Evolutionary conservation across 2,888 invertebrate species (phyloP).

Genomic region (Tenthredo notha): DNA sequence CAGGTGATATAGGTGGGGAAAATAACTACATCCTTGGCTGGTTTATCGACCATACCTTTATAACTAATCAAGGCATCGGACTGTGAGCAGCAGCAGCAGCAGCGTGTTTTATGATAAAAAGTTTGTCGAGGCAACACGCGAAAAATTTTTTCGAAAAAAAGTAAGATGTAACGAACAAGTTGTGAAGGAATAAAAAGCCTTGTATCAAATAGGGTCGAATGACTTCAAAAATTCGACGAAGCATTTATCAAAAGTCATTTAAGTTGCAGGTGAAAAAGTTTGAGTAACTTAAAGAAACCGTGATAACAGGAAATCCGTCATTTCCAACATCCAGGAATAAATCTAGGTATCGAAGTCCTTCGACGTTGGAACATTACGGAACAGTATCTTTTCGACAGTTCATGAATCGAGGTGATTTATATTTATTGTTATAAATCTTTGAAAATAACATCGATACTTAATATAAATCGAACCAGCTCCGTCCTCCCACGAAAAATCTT

Average conservation of each 20-base stretch:
- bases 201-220: not conserved
- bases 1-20: not conserved
- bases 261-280: not conserved
- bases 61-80: slow-evolving; percentile 13
- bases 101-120: not conserved
- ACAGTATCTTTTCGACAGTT: slow-evolving; percentile 30
- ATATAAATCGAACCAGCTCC: not conserved
- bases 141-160: not conserved
- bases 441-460: slow-evolving; percentile 29
- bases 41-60: slow-evolving; percentile 19
- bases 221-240: not conserved
- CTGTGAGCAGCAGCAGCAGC: not conserved
- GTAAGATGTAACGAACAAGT: not conserved
- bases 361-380: not conserved
- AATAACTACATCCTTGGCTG: slow-evolving; percentile 19
- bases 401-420: slow-evolving; percentile 47
- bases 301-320: slow-evolving; percentile 32
- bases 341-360: slow-evolving; percentile 14
- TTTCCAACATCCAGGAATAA: slow-evolving; percentile 1
- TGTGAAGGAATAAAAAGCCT: not conserved
- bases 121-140: not conserved
- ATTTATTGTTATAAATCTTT: slow-evolving; percentile 20
- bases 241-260: not conserved
- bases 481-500: not conserved
- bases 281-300: not conserved